A percentile compares a stretch with the other conserved stretches of the same genome.
Conservation (phyloP, 37 sponge, comb jelly and placozoan genomes). For the Theonella swinhoei region DNA sequence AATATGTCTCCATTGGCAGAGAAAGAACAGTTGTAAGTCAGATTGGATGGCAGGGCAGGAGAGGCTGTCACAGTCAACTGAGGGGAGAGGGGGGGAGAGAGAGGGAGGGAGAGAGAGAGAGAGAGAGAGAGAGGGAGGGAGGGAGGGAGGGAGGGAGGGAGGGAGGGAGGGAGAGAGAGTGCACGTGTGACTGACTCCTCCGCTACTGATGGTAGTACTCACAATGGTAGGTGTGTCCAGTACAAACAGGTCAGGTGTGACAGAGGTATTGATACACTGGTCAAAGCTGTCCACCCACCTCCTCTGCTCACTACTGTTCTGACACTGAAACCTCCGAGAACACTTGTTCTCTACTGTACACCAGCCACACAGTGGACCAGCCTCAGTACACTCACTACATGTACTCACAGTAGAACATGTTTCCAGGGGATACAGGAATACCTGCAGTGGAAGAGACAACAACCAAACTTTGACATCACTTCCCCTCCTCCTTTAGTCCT, state of each 20-base stretch:
- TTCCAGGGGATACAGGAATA: conserved; percentile 45
- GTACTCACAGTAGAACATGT: conserved; percentile 47
- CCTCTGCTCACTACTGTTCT: conserved; percentile 33
- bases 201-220: too few relatives aligned
- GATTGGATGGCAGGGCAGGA: conserved; percentile 1
- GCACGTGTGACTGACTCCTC: background rate
- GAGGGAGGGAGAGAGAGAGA: conserved; percentile 28
- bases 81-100: background rate
- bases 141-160: conserved; percentile 15
- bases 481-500: too few relatives aligned
- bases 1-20: conserved; percentile 12
- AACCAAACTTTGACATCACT: too few relatives aligned
- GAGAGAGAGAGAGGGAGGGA: conserved; percentile 27
- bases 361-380: conserved; percentile 92
- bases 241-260: conserved; percentile 26
- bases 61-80: conserved; percentile 21
- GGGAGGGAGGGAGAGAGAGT: conserved; percentile 9
- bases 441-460: too few relatives aligned
- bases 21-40: conserved; percentile 40
- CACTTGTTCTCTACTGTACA: conserved; percentile 90
- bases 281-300: conserved; percentile 45
- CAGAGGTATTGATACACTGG: conserved; percentile 15
- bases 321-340: conserved; percentile 66
- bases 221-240: conserved; percentile 27
- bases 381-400: conserved; percentile 46